These are phyloP conservation scores for Drosophila formosana DNA, from an alignment of 2,888 invertebrate species.

Conservation along the genomic window DNA sequence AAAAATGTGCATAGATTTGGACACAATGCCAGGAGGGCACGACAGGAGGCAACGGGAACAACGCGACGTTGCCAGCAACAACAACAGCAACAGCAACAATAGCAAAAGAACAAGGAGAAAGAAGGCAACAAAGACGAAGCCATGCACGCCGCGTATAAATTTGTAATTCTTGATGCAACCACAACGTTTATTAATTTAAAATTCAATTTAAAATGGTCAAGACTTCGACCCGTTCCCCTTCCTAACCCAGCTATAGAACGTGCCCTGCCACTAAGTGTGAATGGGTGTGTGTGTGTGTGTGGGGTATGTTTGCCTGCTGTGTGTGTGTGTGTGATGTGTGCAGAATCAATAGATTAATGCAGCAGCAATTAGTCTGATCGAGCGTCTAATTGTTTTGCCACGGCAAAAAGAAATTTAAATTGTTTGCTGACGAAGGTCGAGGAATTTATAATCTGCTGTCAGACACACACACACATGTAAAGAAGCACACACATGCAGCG, in stretches of 20 bases:
- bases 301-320: background rate
- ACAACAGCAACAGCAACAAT: slow-evolving; percentile 8
- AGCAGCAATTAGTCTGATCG: slow-evolving; percentile 72
- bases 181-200: slow-evolving; percentile 83
- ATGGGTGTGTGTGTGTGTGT: slow-evolving; percentile 5
- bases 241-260: slow-evolving; percentile 23
- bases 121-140: slow-evolving; percentile 35
- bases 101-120: slow-evolving; percentile 1
- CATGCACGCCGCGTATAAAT: slow-evolving; percentile 73
- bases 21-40: slow-evolving; percentile 64
- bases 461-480: slow-evolving; percentile 21
- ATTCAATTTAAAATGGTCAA: slow-evolving; percentile 82
- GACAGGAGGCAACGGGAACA: slow-evolving; percentile 54
- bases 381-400: slow-evolving; percentile 78
- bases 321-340: slow-evolving; percentile 17
- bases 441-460: slow-evolving; percentile 65
- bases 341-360: slow-evolving; percentile 78
- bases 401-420: slow-evolving; percentile 57
- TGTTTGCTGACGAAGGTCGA: slow-evolving; percentile 52
- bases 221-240: slow-evolving; percentile 13
- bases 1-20: slow-evolving; percentile 79
- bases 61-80: slow-evolving; percentile 30
- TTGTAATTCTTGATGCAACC: slow-evolving; percentile 82
- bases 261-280: slow-evolving; percentile 15
- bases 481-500: background rate